Conservation (phyloP, 2,888 invertebrate species). For the Athalia circularis region DNA sequence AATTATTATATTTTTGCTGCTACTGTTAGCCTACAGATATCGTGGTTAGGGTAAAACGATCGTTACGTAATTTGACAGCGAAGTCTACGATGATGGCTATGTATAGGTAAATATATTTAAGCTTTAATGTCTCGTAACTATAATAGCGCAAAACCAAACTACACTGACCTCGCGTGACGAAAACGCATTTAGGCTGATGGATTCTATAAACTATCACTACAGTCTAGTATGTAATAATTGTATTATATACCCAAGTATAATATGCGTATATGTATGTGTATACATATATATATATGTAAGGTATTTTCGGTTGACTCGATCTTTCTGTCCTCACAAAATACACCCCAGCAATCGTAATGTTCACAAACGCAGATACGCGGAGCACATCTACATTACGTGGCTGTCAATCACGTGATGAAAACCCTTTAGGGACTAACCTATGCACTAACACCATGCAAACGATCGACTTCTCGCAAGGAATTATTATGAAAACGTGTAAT, state of each 20-base stretch:
- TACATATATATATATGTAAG: too few relatives aligned
- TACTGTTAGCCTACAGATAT: neutral
- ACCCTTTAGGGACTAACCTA: neutral
- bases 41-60: neutral
- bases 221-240: too few relatives aligned
- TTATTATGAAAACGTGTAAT: conserved; percentile 16
- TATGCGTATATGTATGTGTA: too few relatives aligned
- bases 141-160: neutral
- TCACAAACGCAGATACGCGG: neutral
- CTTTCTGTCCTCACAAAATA: neutral
- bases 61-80: neutral
- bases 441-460: neutral
- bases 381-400: too few relatives aligned
- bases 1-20: neutral
- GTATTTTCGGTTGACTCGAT: neutral
- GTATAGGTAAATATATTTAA: neutral
- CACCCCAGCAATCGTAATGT: neutral
- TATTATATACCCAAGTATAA: too few relatives aligned
- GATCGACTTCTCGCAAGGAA: neutral
- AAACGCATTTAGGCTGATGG: conserved; percentile 22
- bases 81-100: neutral
- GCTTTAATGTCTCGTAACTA: neutral
- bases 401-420: conserved; percentile 38
- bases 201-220: conserved; percentile 7
- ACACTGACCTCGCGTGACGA: conserved; percentile 31